A percentile compares a stretch with the other conserved stretches of the same genome.
phyloP scores from a whole-genome alignment of 2,888 invertebrate species.

The Parasteatoda lunata region DNA sequence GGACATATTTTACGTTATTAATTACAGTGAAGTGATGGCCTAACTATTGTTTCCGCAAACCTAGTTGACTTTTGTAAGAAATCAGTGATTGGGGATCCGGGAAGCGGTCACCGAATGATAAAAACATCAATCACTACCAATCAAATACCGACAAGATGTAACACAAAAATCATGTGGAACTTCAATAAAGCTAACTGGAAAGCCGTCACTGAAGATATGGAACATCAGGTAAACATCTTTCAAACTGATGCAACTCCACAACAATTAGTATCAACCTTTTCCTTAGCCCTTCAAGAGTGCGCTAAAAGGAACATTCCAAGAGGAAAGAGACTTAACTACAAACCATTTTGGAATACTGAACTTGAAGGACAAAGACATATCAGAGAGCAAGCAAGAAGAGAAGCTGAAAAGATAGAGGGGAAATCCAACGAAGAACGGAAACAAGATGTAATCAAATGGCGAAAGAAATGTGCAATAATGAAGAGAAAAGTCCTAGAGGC shows the following conservation, averaged over 20 bases:
- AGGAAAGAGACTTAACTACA: neutral
- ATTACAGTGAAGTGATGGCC: neutral
- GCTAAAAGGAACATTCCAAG: neutral
- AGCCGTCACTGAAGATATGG: neutral
- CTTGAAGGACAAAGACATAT: neutral
- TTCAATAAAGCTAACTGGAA: conserved; percentile 11
- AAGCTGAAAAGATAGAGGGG: neutral
- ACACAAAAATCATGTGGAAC: neutral
- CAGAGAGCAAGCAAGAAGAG: neutral
- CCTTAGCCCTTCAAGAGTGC: neutral
- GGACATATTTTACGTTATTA: too few species aligned
- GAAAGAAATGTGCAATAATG: neutral
- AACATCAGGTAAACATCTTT: neutral
- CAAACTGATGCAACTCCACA: neutral
- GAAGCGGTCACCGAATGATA: neutral
- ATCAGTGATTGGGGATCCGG: neutral
- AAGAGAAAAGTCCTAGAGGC: neutral
- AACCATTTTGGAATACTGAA: conserved; percentile 9
- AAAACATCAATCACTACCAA: neutral
- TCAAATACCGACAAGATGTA: too few species aligned
- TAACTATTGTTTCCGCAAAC: conserved; percentile 5
- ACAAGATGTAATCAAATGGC: neutral
- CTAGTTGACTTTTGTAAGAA: neutral
- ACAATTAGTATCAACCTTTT: neutral
- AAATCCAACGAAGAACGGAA: neutral